phyloP scores from a whole-genome alignment of 2,888 invertebrate genomes.

The Sphinx pinastri region DNA sequence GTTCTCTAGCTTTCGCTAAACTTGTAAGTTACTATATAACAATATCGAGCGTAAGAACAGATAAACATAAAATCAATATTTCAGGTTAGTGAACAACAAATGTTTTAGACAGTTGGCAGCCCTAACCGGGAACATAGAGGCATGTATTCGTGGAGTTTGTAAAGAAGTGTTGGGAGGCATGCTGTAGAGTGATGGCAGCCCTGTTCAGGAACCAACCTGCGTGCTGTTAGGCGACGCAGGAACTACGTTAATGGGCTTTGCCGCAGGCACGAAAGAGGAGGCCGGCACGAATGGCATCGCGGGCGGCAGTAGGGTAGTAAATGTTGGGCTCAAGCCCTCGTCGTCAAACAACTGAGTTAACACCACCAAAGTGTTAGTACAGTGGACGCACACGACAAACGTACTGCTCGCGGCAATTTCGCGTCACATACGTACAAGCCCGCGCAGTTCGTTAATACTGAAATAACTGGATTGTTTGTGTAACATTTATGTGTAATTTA shows the following conservation, averaged over 20 bases:
- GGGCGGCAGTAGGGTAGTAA: constrained; percentile 66
- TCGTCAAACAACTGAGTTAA: constrained; percentile 56
- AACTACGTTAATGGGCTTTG: constrained; percentile 54
- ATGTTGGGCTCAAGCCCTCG: constrained; percentile 55
- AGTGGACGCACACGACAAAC: constrained; percentile 14
- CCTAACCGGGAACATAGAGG: neutral
- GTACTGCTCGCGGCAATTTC: neutral
- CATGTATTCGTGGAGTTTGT: neutral
- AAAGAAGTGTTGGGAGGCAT: constrained; percentile 3
- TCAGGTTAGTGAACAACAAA: too few species aligned
- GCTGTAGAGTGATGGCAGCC: constrained; percentile 39
- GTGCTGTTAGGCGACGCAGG: constrained; percentile 48
- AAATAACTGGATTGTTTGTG: too few species aligned
- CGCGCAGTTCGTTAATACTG: neutral
- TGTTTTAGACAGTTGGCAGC: too few species aligned
- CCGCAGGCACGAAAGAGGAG: constrained; percentile 46
- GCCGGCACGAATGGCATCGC: constrained; percentile 53
- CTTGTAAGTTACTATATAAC: too few species aligned
- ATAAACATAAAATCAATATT: too few species aligned
- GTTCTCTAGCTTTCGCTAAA: too few species aligned
- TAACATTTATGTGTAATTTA: too few species aligned
- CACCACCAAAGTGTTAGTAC: constrained; percentile 36
- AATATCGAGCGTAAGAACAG: too few species aligned
- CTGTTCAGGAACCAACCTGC: constrained; percentile 56
- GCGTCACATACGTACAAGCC: neutral